Conservation (phyloP, 2,797 vertebrate genomes). For the Cossypha polioptera region DNA sequence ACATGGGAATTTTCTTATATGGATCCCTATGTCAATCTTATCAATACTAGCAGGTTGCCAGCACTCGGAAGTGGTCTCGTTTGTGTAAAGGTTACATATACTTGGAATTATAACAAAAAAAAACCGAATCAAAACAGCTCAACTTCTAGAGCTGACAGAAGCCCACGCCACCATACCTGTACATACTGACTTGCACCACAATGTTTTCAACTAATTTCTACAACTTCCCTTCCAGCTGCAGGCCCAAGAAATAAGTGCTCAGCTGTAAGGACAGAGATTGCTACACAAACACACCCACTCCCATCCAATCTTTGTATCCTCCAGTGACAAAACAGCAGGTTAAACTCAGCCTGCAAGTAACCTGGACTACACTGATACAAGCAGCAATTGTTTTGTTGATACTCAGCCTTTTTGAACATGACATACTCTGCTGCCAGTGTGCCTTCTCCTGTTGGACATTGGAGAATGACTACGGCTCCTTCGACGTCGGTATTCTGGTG, state of each 20-base stretch:
- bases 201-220: not conserved
- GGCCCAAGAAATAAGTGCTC: not conserved
- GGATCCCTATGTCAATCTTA: not conserved
- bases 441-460: constrained; percentile 85
- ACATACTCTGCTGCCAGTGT: constrained; percentile 89
- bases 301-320: rapidly evolving
- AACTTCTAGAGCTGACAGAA: not conserved
- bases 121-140: not conserved
- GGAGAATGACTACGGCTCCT: constrained; percentile 91
- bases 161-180: not conserved
- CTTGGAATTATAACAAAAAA: not conserved
- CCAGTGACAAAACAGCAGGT: not conserved
- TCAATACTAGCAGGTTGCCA: not conserved
- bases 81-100: not conserved
- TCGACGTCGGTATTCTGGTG: constrained; percentile 85
- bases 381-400: not conserved
- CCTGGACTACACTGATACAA: not conserved
- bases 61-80: rapidly evolving
- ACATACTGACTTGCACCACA: not conserved
- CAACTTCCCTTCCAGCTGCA: not conserved
- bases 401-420: constrained; percentile 12
- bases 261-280: not conserved
- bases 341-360: not conserved
- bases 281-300: rapidly evolving
- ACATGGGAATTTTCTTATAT: not conserved